Evolutionary conservation across 2,113 vertebrate species (phyloP), one percentile per base, ranked within the genome.

Genomic region (Toxostoma redivivum): DNA sequence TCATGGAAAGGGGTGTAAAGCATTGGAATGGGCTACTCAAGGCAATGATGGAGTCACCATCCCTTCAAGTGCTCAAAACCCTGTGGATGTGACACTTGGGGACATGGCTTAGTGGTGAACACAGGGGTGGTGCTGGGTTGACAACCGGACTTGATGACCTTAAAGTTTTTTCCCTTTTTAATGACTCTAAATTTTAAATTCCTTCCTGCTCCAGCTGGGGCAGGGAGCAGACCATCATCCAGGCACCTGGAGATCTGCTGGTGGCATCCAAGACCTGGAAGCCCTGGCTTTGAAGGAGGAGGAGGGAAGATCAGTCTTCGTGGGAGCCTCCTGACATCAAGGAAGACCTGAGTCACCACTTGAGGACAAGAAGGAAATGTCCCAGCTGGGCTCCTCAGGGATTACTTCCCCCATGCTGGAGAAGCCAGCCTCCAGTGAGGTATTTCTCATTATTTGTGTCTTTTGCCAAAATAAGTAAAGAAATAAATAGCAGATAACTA

Each of bases 121-220:
- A 1, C 12, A 3, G 18, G 48, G 21, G 7, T 31, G 16, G 6
- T 15, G 7, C 30, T 71, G 42, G 3, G 5, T 7, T 56, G 48
- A 19, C 2, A 11, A 4, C 20, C 19, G 37, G 22, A 9, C 37
- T 42, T 1, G 0, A 19, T 22, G 27, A 42, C 16, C 14, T 35
- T 35, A 19, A 57, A 15, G 31, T 2, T 72, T 35, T 42, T 37
- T 12, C 15, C 15, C 22, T 51, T 5, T 22, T 44, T 6, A 20
- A 13, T 4, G 6, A 50, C 57, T 50, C 28, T 37, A 14, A 57
- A 35, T 61, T 53, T 65, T 11, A 11, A 56, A 48, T 82, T 81
- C 25, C 27, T 78, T 76, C 48, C 22, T 6, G 5, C 11, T 60
- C 58, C 30, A 33, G 37, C 47, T 69, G 38, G 15, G 28, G 44